Evolutionary conservation across 2,888 invertebrate species (phyloP), one percentile per base, ranked within the genome.

Genomic region (Glyphotaelius pellucidus): DNA sequence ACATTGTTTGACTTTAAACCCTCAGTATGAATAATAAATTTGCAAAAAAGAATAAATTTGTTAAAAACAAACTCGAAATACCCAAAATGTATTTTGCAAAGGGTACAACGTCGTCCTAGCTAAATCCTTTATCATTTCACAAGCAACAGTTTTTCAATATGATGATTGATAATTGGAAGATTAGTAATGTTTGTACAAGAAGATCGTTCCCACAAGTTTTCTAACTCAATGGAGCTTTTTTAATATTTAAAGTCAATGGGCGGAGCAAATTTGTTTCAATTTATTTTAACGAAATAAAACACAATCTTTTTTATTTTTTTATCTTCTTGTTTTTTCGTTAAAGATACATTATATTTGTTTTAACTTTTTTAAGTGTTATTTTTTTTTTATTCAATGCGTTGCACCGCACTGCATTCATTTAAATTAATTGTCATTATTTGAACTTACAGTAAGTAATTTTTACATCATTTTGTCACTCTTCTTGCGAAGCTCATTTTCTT

Each of bases 261-360:
- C 85, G 35, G 84, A 90, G 85, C 90, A 90, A 90, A 32, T 88
- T 88, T 79, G 7, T 67, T 67, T 30, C 3, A 25, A 42, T 86
- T 25, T 42, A 32, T 83, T 83, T 83, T 81, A 81, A 31, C 14
- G 14, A 81, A 81, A 81, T 32, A 1, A 67, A 9, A 67, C 67
- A 67, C 67, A 19, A 67, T 25, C 15, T 42, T 42, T 67, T 32
- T 19, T 2, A 30, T 15, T 31, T 81, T 83, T 31, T 83, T 15
- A 5, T 32, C 0, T 32, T 3, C 32, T 31, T 38, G 38, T 30
- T 32, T 83, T 35, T 83, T n/a, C 2, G 19, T 83, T 30, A 30
- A 83, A 83, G 0, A 19, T 80, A 30, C 4, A 30, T 80, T 80
- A 30, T 31, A 31, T 83, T 83, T 83, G 30, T 31, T 81, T 81